Base-by-base conservation (phyloP, 2,888 invertebrate genomes). In the Aromia moschata region DNA sequence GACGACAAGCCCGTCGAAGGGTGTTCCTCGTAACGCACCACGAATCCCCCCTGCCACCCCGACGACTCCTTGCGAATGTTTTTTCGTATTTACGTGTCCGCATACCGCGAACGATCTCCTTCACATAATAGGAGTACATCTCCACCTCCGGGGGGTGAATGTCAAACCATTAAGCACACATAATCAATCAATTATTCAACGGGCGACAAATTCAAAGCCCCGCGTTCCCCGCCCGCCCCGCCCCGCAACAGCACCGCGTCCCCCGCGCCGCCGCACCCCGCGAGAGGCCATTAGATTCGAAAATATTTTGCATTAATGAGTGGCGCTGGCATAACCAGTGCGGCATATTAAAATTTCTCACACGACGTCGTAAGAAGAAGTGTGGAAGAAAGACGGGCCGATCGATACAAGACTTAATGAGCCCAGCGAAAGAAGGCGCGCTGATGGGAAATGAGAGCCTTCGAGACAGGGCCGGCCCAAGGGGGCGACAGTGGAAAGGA, bases 341-440 rank as follows among this genome's bases (percentile, higher is more conserved):
- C 76, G 75, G 77, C 77, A 77, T 78, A 78, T 78, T 78, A 78
- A 78, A 78, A 78, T 77, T 70, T 78, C 78, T 77, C 78, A 77
- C 77, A 78, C 78, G 77, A 71, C 70, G 72, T 74, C n/a, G n/a
- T n/a, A n/a, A n/a, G n/a, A 74, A 74, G 74, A 75, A 73, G 71
- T 73, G 74, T 74, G 71, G 75, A 79, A 78, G 79, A 79, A 77
- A 75, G 77, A 75, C 70, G 67, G 68, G 60, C 70, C 74, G 77
- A 76, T 77, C 77, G 77, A 77, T 77, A 77, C 74, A 76, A 74
- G 75, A 75, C 76, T 76, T 76, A 76, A 77, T 76, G 77, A 77
- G 76, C 77, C 76, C 74, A 70, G 78, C 77, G 76, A 79, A 78
- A 78, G 78, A 79, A 78, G 76, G 77, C 78, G 75, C 68, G 69